Base-by-base conservation (phyloP, 2,888 invertebrate genomes). In the Megamerina dolium region DNA sequence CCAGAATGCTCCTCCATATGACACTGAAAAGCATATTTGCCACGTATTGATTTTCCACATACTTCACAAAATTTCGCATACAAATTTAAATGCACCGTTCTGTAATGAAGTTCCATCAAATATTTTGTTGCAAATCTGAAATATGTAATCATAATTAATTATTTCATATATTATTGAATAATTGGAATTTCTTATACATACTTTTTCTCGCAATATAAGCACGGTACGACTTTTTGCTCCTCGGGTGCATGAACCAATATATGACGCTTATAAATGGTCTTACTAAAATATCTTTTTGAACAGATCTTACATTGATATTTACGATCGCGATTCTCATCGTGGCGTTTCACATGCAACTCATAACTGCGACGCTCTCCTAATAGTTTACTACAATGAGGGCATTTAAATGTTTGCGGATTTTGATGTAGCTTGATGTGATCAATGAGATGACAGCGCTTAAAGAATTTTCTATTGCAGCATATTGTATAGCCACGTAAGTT, bases 391-490 rank as follows among this genome's bases (percentile, higher is more conserved):
- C 67, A 67, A 10, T 59, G 54, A 5, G 56, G 49, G 14, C 67
- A 67, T 45, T 68, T 68, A 18, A 70, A 70, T 10, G 62, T 57
- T 4, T 66, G 60, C 1, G 70, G 69, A 41, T 70, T 58, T 34
- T 61, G 51, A 48, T 70, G 70, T 1, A 59, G 57, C 2, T 59
- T 56, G 34, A 70, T 50, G 38, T 70, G 70, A 39, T 70, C 70
- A 0, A 68, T 59, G 4, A 70, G 59, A 1, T 59, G 46, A 1
- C 63, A 60, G 0, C 68, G 59, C 38, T 64, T 64, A 12, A 53
- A 56, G 10, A 64, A 65, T 49, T 68, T 69, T 6, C 58, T 61
- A 13, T 59, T 58, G 37, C 70, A 70, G 38, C 70, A 70, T 13
- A 57, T 45, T 1, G 62, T 59, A 49, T 61, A 70, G 3, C 68